A percentile compares a stretch with the other conserved stretches of the same genome.
Evolutionary conservation across 2,888 invertebrate species (phyloP).

Genomic region (Cephonodes hylas): DNA sequence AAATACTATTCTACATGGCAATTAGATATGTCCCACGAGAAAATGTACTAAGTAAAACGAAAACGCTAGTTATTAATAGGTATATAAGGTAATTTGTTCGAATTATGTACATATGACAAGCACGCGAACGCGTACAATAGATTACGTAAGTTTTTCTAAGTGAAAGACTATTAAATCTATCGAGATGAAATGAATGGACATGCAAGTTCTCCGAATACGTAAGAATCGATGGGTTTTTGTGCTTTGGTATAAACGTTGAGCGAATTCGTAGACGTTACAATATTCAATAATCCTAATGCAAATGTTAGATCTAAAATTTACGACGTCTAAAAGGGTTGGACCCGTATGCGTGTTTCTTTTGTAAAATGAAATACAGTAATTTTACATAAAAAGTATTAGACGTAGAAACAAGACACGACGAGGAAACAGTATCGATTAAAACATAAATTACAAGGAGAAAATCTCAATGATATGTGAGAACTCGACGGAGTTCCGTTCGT

Average conservation of each 20-base stretch:
- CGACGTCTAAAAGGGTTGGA: conserved; percentile 78
- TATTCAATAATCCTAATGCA: conserved; percentile 76
- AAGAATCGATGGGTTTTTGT: conserved; percentile 80
- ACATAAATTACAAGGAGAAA: conserved; percentile 74
- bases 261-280: conserved; percentile 73
- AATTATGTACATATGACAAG: conserved; percentile 47
- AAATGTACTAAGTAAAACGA: conserved; percentile 15
- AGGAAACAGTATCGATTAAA: conserved; percentile 52
- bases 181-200: conserved; percentile 61
- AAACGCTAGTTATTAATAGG: not conserved
- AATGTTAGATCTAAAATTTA: conserved; percentile 75
- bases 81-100: conserved; percentile 36
- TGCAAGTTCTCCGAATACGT: conserved; percentile 69
- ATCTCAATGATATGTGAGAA: conserved; percentile 80
- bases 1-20: conserved; percentile 58
- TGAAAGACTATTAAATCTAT: conserved; percentile 80
- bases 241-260: conserved; percentile 81
- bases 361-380: conserved; percentile 55
- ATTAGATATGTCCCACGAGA: conserved; percentile 56
- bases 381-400: conserved; percentile 52
- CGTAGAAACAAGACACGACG: conserved; percentile 59
- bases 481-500: conserved; percentile 74
- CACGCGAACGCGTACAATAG: conserved; percentile 54
- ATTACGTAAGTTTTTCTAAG: conserved; percentile 74
- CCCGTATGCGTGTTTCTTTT: conserved; percentile 77